phyloP scores from a whole-genome alignment of 2,888 invertebrate species.

The Tolmerus cingulatus region DNA sequence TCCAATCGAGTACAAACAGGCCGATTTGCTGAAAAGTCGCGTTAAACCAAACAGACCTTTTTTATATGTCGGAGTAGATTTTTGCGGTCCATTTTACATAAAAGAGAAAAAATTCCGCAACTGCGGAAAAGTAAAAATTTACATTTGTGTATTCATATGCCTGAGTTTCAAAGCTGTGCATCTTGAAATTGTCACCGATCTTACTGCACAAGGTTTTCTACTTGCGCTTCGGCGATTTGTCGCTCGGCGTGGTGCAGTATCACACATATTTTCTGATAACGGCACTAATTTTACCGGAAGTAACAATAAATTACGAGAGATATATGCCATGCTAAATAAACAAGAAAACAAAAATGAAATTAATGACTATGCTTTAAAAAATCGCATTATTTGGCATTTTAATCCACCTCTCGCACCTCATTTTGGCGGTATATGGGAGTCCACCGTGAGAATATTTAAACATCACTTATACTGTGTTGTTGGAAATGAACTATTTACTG shows the following conservation, averaged over 20 bases:
- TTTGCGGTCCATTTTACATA: too few relatives aligned
- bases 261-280: neutral
- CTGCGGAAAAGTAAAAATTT: too few relatives aligned
- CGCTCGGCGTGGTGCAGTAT: neutral
- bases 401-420: neutral
- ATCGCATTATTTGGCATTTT: too few relatives aligned
- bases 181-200: too few relatives aligned
- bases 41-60: neutral
- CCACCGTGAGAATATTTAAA: neutral
- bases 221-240: neutral
- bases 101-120: neutral
- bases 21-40: neutral
- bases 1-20: neutral
- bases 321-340: neutral
- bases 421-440: neutral
- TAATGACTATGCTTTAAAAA: too few relatives aligned
- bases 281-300: neutral
- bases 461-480: too few relatives aligned
- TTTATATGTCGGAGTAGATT: neutral
- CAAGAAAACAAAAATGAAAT: neutral
- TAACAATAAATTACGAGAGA: neutral
- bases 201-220: neutral
- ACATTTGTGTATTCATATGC: neutral
- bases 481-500: too few relatives aligned
- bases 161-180: neutral